phyloP scores from a whole-genome alignment of 2,797 vertebrate species.

The Onychomys leucogaster region DNA sequence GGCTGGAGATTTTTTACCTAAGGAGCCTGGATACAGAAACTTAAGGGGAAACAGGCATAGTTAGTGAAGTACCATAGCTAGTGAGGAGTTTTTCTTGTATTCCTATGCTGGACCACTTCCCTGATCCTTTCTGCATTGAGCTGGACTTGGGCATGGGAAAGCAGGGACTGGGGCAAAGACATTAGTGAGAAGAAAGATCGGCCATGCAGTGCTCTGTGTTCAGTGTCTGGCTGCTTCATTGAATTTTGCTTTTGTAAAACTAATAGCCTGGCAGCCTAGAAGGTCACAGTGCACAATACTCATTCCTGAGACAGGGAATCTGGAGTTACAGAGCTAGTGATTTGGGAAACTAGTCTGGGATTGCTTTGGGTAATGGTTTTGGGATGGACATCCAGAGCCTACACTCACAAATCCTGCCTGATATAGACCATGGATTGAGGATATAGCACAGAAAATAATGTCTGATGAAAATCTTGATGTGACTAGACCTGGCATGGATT shows the following conservation, averaged over 20 bases:
- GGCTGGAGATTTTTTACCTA: too few relatives aligned
- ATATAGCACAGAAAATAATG: background rate
- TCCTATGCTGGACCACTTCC: too few relatives aligned
- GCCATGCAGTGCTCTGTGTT: too few relatives aligned
- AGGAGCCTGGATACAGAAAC: accelerated
- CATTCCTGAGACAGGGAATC: background rate
- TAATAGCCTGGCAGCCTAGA: background rate
- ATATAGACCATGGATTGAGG: background rate
- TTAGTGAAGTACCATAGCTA: too few relatives aligned
- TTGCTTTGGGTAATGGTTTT: background rate
- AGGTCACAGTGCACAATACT: too few relatives aligned
- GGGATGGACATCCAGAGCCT: too few relatives aligned
- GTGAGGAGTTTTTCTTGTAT: accelerated
- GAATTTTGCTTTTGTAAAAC: background rate
- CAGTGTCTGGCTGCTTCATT: background rate
- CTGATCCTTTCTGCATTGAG: too few relatives aligned
- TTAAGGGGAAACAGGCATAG: too few relatives aligned
- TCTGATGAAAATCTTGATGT: background rate
- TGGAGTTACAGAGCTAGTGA: too few relatives aligned
- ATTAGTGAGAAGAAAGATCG: background rate
- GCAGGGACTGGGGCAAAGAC: too few relatives aligned
- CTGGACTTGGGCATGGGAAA: background rate
- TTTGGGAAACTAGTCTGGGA: too few relatives aligned
- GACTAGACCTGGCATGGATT: background rate
- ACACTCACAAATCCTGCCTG: background rate